A percentile compares a stretch with the other conserved stretches of the same genome.
phyloP scores from a whole-genome alignment of 2,888 invertebrate genomes.

The Achlya flavicornis region DNA sequence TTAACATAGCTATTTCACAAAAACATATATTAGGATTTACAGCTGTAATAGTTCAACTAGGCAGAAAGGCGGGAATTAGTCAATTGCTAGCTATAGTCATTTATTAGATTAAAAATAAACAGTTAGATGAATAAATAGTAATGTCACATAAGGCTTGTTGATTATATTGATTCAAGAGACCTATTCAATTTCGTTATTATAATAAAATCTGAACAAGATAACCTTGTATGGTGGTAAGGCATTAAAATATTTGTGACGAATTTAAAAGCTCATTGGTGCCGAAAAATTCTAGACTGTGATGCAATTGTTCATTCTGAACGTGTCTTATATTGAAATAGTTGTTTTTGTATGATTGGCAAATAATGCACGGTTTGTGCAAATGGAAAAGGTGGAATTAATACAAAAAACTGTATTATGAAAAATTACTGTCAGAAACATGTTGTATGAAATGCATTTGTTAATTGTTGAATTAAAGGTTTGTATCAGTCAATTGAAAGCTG shows the following conservation, averaged over 20 bases:
- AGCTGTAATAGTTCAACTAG: slow-evolving; percentile 77
- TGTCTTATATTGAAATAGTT: slow-evolving; percentile 84
- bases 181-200: slow-evolving; percentile 57
- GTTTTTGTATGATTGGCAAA: slow-evolving; percentile 80
- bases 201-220: slow-evolving; percentile 53
- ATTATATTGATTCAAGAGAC: slow-evolving; percentile 55
- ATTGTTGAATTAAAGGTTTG: slow-evolving; percentile 50
- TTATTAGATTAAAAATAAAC: slow-evolving; percentile 63
- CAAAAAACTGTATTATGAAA: slow-evolving; percentile 43
- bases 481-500: slow-evolving; percentile 50
- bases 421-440: slow-evolving; percentile 55
- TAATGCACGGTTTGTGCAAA: slow-evolving; percentile 59
- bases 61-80: slow-evolving; percentile 74
- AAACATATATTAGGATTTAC: slow-evolving; percentile 66
- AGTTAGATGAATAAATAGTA: slow-evolving; percentile 62
- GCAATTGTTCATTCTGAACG: slow-evolving; percentile 82
- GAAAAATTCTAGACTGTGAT: slow-evolving; percentile 83
- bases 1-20: slow-evolving; percentile 72
- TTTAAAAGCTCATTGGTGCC: slow-evolving; percentile 83
- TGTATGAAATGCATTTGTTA: slow-evolving; percentile 71
- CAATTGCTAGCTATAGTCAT: slow-evolving; percentile 82
- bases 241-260: slow-evolving; percentile 73
- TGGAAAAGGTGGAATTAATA: slow-evolving; percentile 36
- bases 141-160: slow-evolving; percentile 73
- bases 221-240: slow-evolving; percentile 57